Base-by-base conservation (phyloP, 2,888 invertebrate genomes). In the Pristionchus maxplancki region DNA sequence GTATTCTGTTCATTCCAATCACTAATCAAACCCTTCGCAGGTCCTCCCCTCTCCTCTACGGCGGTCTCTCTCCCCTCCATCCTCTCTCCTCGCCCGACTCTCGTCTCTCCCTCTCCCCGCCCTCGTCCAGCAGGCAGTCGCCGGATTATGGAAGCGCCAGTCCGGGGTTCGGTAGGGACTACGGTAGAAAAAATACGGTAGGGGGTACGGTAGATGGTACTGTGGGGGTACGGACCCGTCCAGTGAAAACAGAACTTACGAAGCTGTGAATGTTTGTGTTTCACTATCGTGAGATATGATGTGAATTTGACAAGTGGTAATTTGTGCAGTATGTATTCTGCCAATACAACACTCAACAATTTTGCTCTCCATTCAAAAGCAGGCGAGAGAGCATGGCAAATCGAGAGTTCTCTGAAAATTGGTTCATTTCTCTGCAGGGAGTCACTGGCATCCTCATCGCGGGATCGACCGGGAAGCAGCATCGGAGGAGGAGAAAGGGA, bases 1-100 rank as follows among this genome's bases (percentile, higher is more conserved):
- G n/a, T n/a, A n/a, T n/a, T n/a, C n/a, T n/a, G n/a, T n/a, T n/a
- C n/a, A n/a, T n/a, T n/a, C n/a, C n/a, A n/a, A n/a, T n/a, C n/a
- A n/a, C n/a, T n/a, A n/a, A n/a, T n/a, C n/a, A n/a, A n/a, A n/a
- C n/a, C n/a, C n/a, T 31, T 37, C 17, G 31, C 71, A 37, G 31
- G 20, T 40, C 85, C 24, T 50, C 64, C 24, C 85, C 58, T 17
- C 85, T 53, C 34, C 28, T 28, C 48, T 37, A 24, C n/a, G 34
- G 50, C 31, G 13, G 48, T 13, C 40, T 37, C 85, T 28, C 62
- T 31, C 28, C 58, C 40, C 86, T 67, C 28, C 24, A 20, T 15
- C 64, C 34, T 13, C 44, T 86, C 86, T 89, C 90, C 15, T 89
- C 40, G 67, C 89, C 20, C 88, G 88, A 11, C 67, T 89, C 6